Evolutionary conservation across 2,888 invertebrate genomes (phyloP).

Genomic region (Diogma glabrata): DNA sequence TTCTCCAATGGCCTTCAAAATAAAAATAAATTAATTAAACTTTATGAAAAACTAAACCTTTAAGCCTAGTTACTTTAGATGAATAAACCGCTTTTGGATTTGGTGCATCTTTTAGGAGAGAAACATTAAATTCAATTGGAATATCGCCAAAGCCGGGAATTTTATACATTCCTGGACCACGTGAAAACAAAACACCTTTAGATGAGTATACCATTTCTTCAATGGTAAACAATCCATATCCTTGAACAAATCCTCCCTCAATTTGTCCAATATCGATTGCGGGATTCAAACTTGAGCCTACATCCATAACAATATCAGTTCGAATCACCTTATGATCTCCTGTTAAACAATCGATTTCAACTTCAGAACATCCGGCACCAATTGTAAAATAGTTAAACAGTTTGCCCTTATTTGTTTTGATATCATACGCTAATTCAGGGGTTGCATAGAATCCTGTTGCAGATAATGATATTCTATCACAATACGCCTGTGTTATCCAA

Average conservation of each 20-base stretch:
- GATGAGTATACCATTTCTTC: slow-evolving; percentile 85
- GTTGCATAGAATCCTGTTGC: slow-evolving; percentile 74
- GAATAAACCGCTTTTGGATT: slow-evolving; percentile 90
- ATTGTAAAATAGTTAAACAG: slow-evolving; percentile 77
- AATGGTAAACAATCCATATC: slow-evolving; percentile 82
- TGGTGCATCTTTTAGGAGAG: slow-evolving; percentile 76
- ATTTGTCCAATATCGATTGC: slow-evolving; percentile 95
- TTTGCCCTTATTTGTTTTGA: slow-evolving; percentile 55
- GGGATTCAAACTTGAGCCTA: slow-evolving; percentile 89
- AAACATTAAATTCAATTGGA: slow-evolving; percentile 85
- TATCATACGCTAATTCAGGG: slow-evolving; percentile 60
- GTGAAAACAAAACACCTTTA: slow-evolving; percentile 64
- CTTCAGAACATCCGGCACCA: slow-evolving; percentile 77
- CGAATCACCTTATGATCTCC: slow-evolving; percentile 83
- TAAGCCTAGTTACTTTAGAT: slow-evolving; percentile 92
- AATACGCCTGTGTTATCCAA: slow-evolving; percentile 68
- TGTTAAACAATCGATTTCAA: slow-evolving; percentile 87
- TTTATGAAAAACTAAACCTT: no score
- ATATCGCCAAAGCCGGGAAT: slow-evolving; percentile 88
- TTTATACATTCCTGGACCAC: slow-evolving; percentile 91
- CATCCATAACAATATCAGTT: slow-evolving; percentile 94
- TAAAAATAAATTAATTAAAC: slow-evolving; percentile 8
- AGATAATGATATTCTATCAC: slow-evolving; percentile 65
- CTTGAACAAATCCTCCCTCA: slow-evolving; percentile 91
- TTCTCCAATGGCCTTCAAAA: slow-evolving; percentile 80